These are phyloP conservation scores for Biston stratarius DNA, from an alignment of 2,888 invertebrate species.

Conservation along the genomic window DNA sequence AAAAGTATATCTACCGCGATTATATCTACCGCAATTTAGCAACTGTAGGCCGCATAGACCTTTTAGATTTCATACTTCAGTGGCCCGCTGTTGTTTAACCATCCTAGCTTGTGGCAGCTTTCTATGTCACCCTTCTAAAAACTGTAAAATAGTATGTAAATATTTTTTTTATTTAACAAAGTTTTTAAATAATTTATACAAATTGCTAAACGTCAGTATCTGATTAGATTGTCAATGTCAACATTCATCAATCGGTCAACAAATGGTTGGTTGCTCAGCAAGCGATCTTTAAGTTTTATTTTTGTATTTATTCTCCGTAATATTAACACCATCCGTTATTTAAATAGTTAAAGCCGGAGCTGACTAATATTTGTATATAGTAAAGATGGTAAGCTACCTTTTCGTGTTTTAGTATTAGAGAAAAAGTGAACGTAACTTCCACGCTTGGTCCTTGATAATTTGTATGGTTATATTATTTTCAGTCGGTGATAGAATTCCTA, in stretches of 20 bases:
- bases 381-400: slow-evolving; percentile 65
- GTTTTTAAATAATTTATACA: no score
- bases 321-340: slow-evolving; percentile 49
- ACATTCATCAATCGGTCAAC: background rate
- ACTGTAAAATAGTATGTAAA: no score
- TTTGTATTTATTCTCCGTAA: slow-evolving; percentile 62
- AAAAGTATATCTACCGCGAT: no score
- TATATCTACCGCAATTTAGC: no score
- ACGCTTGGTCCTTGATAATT: slow-evolving; percentile 56
- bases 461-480: slow-evolving; percentile 51
- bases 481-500: slow-evolving; percentile 96
- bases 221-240: background rate
- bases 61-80: no score
- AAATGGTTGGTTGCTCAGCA: slow-evolving; percentile 25
- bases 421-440: slow-evolving; percentile 40
- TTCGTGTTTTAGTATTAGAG: background rate
- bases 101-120: no score
- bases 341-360: slow-evolving; percentile 47
- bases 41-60: no score
- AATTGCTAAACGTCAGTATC: background rate
- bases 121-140: no score
- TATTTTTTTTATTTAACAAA: no score
- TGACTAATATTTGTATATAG: slow-evolving; percentile 51
- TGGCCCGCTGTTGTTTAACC: no score
- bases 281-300: slow-evolving; percentile 62